phyloP scores from a whole-genome alignment of 2,113 vertebrate genomes.

The Galbula dea region DNA sequence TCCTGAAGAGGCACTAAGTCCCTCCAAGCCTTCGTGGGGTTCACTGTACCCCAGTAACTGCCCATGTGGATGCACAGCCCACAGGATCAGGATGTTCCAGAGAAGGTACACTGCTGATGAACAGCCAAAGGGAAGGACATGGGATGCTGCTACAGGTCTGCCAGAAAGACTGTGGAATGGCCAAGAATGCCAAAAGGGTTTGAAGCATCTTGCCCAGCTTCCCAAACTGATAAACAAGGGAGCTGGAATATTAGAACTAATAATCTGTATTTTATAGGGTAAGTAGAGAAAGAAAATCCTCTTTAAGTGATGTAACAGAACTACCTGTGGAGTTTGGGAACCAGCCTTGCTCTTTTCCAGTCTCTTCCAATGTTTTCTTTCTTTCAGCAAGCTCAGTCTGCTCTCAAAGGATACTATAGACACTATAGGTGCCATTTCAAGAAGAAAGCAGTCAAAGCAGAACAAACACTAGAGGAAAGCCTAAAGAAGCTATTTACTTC shows the following conservation, averaged over 20 bases:
- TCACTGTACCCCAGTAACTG: not conserved
- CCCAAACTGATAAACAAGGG: not conserved
- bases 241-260: not conserved
- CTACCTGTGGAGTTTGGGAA: not conserved
- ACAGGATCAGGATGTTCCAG: not conserved
- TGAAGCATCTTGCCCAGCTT: not conserved
- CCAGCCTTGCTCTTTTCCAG: not conserved
- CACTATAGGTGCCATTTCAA: not conserved
- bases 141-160: not conserved
- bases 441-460: not conserved
- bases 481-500: not conserved
- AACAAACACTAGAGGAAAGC: not conserved
- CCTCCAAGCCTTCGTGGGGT: not conserved
- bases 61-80: not conserved
- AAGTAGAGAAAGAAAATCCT: not conserved
- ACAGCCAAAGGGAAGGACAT: not conserved
- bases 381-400: not conserved
- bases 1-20: not conserved
- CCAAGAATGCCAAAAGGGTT: not conserved
- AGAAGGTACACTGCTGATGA: not conserved
- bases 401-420: not conserved
- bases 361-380: not conserved
- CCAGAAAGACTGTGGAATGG: not conserved
- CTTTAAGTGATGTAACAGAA: not conserved
- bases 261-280: not conserved